phyloP scores from a whole-genome alignment of 1,140 invertebrate species.

The Drosophila miranda region DNA sequence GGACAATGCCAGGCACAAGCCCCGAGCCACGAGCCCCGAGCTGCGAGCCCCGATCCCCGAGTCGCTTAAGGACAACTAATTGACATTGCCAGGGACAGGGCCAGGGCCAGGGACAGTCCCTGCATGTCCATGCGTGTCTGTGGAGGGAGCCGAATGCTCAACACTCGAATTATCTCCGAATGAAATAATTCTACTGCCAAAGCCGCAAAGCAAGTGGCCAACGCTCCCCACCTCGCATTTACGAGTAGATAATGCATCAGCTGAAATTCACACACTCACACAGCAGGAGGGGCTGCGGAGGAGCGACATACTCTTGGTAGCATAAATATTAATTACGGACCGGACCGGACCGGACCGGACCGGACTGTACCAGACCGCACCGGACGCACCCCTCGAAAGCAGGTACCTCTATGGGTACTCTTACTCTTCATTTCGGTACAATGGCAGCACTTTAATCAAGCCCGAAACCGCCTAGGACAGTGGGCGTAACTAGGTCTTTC shows the following conservation, averaged over 20 bases:
- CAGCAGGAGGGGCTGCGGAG: neutral
- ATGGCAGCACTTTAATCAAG: slow-evolving; percentile 50
- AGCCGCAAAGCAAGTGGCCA: slow-evolving; percentile 57
- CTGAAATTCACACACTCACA: slow-evolving; percentile 3
- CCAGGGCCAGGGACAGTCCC: neutral
- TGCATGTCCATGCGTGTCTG: slow-evolving; percentile 6
- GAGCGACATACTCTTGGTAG: slow-evolving; percentile 19
- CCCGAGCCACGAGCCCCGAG: slow-evolving; percentile 22
- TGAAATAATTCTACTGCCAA: slow-evolving; percentile 62
- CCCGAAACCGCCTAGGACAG: slow-evolving; percentile 1
- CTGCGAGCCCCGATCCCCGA: slow-evolving; percentile 18
- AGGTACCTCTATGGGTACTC: too few relatives aligned
- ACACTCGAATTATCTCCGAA: slow-evolving; percentile 75
- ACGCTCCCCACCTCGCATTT: neutral
- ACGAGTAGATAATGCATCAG: slow-evolving; percentile 35
- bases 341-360: slow-evolving; percentile 9
- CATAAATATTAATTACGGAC: slow-evolving; percentile 65
- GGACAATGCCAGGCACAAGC: slow-evolving; percentile 30
- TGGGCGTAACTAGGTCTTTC: neutral
- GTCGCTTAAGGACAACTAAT: slow-evolving; percentile 67
- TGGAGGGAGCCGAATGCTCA: slow-evolving; percentile 50
- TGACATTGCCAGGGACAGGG: slow-evolving; percentile 43
- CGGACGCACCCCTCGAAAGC: slow-evolving; percentile 3
- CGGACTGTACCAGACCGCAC: too few relatives aligned
- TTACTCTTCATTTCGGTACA: slow-evolving; percentile 14